phyloP scores from a whole-genome alignment of 2,797 vertebrate genomes.

The Labeo calbasu region DNA sequence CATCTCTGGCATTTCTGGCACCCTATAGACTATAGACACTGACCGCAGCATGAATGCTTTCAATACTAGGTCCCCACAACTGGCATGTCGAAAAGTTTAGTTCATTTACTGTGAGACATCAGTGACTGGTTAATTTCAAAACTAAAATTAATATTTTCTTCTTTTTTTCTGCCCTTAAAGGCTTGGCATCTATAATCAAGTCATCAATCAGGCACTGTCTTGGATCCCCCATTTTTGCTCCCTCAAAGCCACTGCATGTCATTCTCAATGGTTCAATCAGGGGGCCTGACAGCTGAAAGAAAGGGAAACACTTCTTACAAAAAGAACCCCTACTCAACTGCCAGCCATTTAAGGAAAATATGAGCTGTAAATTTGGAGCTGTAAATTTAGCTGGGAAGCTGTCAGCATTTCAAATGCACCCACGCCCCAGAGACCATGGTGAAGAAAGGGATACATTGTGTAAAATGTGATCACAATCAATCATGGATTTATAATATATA shows the following conservation, averaged over 20 bases:
- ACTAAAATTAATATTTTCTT: slow-evolving; percentile 43
- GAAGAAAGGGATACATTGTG: slow-evolving; percentile 24
- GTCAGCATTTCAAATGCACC: slow-evolving; percentile 38
- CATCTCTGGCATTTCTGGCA: no score
- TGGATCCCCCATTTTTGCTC: slow-evolving; percentile 44
- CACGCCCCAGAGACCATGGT: slow-evolving; percentile 14
- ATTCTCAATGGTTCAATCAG: slow-evolving; percentile 55
- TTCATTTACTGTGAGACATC: not conserved
- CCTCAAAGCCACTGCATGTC: slow-evolving; percentile 51
- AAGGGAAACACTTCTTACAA: slow-evolving; percentile 49
- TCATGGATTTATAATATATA: slow-evolving; percentile 1
- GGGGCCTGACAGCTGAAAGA: slow-evolving; percentile 59
- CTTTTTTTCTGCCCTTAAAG: slow-evolving; percentile 9
- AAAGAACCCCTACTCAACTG: slow-evolving; percentile 52
- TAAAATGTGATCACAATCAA: slow-evolving; percentile 6
- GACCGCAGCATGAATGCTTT: not conserved
- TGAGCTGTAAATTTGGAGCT: slow-evolving; percentile 32
- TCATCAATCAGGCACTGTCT: slow-evolving; percentile 59
- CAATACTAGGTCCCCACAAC: not conserved
- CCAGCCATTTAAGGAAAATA: slow-evolving; percentile 49
- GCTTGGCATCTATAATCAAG: slow-evolving; percentile 54
- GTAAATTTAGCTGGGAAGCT: slow-evolving; percentile 25
- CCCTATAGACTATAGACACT: not conserved
- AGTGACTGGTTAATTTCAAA: slow-evolving; percentile 32
- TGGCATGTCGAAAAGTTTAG: not conserved